Evolutionary conservation across 2,113 vertebrate species (phyloP).

Genomic region (Mellivora capensis): DNA sequence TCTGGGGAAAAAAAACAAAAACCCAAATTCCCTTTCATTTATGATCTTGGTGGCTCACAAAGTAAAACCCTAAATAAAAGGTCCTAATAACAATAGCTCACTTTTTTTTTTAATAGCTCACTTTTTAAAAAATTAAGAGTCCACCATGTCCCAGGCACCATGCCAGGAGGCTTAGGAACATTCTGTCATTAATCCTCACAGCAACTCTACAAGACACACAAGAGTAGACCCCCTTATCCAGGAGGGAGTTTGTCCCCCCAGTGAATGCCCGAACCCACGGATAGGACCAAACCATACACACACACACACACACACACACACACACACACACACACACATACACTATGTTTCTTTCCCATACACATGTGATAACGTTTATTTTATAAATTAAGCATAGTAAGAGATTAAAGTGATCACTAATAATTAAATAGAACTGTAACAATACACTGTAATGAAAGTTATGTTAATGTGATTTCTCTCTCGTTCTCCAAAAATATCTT

Average conservation of each 20-base stretch:
- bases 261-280: neutral
- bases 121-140: neutral
- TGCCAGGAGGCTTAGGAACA: neutral
- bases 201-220: neutral
- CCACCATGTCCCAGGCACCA: neutral
- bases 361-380: neutral
- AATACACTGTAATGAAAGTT: neutral
- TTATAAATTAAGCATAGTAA: neutral
- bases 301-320: neutral
- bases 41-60: neutral
- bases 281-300: neutral
- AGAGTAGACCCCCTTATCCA: neutral
- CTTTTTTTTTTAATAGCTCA: neutral
- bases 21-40: neutral
- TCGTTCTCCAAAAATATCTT: neutral
- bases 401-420: neutral
- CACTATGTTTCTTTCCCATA: neutral
- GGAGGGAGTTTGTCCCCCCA: neutral
- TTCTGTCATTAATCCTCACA: neutral
- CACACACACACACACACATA: too few species aligned
- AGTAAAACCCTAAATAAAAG: constrained; percentile 24
- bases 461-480: neutral
- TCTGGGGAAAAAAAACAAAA: neutral
- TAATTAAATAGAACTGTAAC: neutral
- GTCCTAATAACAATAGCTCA: neutral